These are phyloP conservation scores for Alcis repandata DNA, from an alignment of 2,888 invertebrate species.

Conservation along the genomic window DNA sequence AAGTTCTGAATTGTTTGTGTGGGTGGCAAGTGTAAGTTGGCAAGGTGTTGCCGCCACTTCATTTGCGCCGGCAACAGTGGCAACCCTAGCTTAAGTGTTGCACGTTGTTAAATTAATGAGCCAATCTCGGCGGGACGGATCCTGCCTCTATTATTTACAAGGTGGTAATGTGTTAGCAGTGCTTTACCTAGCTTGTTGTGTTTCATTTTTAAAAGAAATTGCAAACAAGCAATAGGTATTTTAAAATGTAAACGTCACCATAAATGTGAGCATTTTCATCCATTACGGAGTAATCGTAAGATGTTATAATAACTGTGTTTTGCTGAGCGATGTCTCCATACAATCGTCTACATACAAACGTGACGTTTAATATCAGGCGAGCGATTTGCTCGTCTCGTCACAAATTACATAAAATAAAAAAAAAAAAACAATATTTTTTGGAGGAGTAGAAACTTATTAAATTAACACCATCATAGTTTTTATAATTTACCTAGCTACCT, in stretches of 20 bases:
- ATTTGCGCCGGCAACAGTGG: conserved; percentile 76
- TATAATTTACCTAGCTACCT: too few relatives aligned
- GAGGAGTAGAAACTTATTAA: too few relatives aligned
- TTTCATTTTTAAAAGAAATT: not conserved
- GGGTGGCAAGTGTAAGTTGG: conserved; percentile 48
- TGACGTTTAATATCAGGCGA: too few relatives aligned
- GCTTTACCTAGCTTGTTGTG: conserved; percentile 38
- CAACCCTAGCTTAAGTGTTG: conserved; percentile 84
- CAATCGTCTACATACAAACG: too few relatives aligned
- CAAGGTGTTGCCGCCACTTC: conserved; percentile 77
- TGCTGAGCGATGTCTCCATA: too few relatives aligned
- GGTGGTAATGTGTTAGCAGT: conserved; percentile 79
- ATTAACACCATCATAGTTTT: too few relatives aligned
- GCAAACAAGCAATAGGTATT: too few relatives aligned
- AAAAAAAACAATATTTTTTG: too few relatives aligned
- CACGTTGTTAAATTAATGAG: conserved; percentile 86
- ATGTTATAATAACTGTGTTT: not conserved
- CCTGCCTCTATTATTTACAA: conserved; percentile 83
- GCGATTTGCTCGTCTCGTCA: too few relatives aligned
- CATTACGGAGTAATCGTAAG: not conserved
- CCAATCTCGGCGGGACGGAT: conserved; percentile 79
- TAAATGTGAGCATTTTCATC: too few relatives aligned
- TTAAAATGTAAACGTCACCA: too few relatives aligned
- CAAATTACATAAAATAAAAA: too few relatives aligned
- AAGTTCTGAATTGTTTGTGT: conserved; percentile 33